phyloP scores from a whole-genome alignment of 2,797 vertebrate species.

The Silurus lanzhouensis region DNA sequence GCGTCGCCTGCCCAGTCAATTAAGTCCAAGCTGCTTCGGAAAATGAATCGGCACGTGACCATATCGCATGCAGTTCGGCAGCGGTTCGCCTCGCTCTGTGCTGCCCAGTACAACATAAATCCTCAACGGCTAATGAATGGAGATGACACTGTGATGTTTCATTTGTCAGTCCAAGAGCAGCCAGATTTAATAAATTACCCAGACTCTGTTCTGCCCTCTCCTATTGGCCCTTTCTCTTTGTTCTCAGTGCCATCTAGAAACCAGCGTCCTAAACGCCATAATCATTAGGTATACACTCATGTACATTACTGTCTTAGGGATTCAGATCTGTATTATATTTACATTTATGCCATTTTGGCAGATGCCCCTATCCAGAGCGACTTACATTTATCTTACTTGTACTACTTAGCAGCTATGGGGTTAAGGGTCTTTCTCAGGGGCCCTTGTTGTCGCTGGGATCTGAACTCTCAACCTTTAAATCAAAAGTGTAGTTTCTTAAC shows the following conservation, averaged over 20 bases:
- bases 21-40: conserved; percentile 2
- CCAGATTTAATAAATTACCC: conserved; percentile 47
- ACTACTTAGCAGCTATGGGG: too few species aligned
- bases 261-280: neutral
- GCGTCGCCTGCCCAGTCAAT: neutral
- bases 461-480: too few species aligned
- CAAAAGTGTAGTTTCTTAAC: too few species aligned
- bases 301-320: neutral
- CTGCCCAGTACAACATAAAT: neutral
- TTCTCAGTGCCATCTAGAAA: neutral
- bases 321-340: too few species aligned
- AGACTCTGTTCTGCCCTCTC: conserved; percentile 16
- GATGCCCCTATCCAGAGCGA: too few species aligned
- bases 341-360: too few species aligned
- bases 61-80: neutral
- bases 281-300: neutral
- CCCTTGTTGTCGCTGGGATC: too few species aligned
- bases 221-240: neutral
- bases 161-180: conserved; percentile 41
- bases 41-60: neutral
- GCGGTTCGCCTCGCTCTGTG: neutral
- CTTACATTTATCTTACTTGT: too few species aligned
- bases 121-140: conserved; percentile 32
- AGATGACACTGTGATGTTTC: conserved; percentile 32
- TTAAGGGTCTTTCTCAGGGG: too few species aligned